Base-by-base conservation (phyloP, 2,113 vertebrate species). In the Rattus rattus region DNA sequence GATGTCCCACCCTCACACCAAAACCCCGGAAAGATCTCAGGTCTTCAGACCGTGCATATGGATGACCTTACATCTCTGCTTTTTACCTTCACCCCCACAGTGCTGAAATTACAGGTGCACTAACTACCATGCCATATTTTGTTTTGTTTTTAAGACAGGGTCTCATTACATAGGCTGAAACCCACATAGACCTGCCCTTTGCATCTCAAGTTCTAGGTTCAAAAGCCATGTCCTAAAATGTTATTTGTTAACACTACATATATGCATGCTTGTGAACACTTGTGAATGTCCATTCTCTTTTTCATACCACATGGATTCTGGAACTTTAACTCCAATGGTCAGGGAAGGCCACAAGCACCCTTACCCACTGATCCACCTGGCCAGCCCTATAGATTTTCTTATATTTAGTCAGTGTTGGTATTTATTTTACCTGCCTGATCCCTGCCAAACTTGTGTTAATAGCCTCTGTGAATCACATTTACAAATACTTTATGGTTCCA, bases 381-480 rank as follows among this genome's bases (percentile, higher is more conserved):
- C 39, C 28, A 47, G 17, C n/a, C 88, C 54, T 85, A 5, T 81
- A 8, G 43, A 33, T 73, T 95, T 88, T 79, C 75, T 84, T 95
- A 91, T 73, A 54, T 80, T 93, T 94, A 77, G 13, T 30, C 56
- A 22, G 8, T 73, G 77, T 84, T 94, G 65, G 77, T 85, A 28
- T 84, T 89, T 85, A 59, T 92, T 56, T 86, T 88, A 86, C 88
- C 83, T 63, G 77, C 49, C 87, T 92, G 30, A 28, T 91, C 2
- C 24, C 49, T 81, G 13, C 65, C 83, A 59, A 22, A 80, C 67
- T 88, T 94, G n/a, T 72, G 39, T 61, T 92, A 95, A 92, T n/a
- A 88, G 49, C 39, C 39, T 90, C 30, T 80, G 77, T n/a, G 89
- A 95, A 47, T 94, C 73, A 63, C 28, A 79, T 95, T 96, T 94